Conservation (phyloP, 1,140 invertebrate genomes). For the Gryon sp. region DNA sequence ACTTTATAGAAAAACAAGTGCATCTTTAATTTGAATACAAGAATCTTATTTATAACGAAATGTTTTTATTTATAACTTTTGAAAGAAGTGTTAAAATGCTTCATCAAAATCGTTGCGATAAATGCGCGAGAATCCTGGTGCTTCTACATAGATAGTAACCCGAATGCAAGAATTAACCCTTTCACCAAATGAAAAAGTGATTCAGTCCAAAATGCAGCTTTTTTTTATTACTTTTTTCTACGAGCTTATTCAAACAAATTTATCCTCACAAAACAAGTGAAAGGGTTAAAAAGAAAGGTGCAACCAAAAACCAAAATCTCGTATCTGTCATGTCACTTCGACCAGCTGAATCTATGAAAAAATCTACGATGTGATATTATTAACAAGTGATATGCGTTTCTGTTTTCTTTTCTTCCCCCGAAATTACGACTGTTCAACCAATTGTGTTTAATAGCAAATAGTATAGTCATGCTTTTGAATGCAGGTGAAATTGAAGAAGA, state of each 20-base stretch:
- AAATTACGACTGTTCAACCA: constrained; percentile 18
- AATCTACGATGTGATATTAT: constrained; percentile 35
- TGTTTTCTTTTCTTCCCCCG: no score
- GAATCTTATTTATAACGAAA: no score
- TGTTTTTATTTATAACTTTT: no score
- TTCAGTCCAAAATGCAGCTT: constrained; percentile 25
- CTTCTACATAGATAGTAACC: constrained; percentile 54
- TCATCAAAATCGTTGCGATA: constrained; percentile 47
- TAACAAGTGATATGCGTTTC: no score
- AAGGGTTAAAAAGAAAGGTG: constrained; percentile 55
- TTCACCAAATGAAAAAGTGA: constrained; percentile 52
- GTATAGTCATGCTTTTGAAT: constrained; percentile 47
- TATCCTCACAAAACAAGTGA: constrained; percentile 38
- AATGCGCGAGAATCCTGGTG: constrained; percentile 63
- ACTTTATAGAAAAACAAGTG: no score
- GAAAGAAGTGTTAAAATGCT: no score
- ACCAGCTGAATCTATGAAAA: constrained; percentile 16
- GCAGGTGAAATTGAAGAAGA: constrained; percentile 51
- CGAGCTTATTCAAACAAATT: background rate
- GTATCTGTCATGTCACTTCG: constrained; percentile 21
- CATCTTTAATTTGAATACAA: no score
- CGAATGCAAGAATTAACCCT: constrained; percentile 59
- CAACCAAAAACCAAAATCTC: constrained; percentile 32
- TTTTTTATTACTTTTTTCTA: no score
- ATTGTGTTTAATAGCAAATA: constrained; percentile 24